phyloP scores from a whole-genome alignment of 37 sponge, comb jelly and placozoan genomes.

The Cladorhizidae sp. region DNA sequence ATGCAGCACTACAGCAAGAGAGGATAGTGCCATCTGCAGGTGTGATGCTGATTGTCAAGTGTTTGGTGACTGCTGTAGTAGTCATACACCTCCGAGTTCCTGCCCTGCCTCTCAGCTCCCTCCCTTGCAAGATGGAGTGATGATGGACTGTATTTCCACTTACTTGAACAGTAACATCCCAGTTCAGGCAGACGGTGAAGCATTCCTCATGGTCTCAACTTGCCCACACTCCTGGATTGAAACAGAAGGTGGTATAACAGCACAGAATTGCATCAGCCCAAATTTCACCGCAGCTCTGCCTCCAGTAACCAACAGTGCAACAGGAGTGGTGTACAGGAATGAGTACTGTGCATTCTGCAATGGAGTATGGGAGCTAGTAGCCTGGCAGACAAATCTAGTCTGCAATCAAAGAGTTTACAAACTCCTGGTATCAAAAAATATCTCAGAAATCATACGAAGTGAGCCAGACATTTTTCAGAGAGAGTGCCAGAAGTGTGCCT shows the following conservation, averaged over 20 bases:
- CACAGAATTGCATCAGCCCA: background rate
- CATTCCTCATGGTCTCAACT: conserved; percentile 7
- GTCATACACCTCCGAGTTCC: background rate
- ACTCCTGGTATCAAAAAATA: background rate
- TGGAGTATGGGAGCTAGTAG: background rate
- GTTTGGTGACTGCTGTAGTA: conserved; percentile 29
- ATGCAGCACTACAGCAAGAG: too few species aligned
- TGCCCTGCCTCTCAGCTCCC: too few species aligned
- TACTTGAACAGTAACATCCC: background rate
- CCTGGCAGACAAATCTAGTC: conserved; percentile 15
- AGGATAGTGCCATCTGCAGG: background rate
- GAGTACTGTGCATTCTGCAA: conserved; percentile 54
- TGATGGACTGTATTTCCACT: conserved; percentile 9
- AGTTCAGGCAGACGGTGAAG: background rate
- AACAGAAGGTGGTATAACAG: background rate
- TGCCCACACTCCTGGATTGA: conserved; percentile 25
- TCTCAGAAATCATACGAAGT: background rate
- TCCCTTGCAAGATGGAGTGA: background rate
- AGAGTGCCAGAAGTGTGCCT: conserved; percentile 9
- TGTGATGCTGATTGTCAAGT: conserved; percentile 26
- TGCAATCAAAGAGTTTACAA: conserved; percentile 13
- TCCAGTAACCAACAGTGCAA: conserved; percentile 26
- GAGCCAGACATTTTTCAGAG: background rate
- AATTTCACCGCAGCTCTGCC: background rate
- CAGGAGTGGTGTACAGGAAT: conserved; percentile 56